Conservation (phyloP, 1,140 invertebrate species). For the Ladona fulva region DNA sequence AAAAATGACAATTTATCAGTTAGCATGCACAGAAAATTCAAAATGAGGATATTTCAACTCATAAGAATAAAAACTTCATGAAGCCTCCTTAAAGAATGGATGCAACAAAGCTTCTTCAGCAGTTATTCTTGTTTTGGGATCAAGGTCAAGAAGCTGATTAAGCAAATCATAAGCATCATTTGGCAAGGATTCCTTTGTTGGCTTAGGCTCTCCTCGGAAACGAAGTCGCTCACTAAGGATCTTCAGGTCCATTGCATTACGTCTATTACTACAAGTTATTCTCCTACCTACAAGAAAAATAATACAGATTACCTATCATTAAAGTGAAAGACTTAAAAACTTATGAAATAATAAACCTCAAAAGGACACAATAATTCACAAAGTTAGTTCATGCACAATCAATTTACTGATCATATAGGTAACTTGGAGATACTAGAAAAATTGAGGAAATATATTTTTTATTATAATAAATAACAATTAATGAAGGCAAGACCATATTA, state of each 20-base stretch:
- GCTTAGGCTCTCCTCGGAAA: slow-evolving; percentile 24
- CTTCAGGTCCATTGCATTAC: slow-evolving; percentile 41
- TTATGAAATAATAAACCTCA: too few species aligned
- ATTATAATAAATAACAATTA: too few species aligned
- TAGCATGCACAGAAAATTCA: too few species aligned
- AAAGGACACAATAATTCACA: too few species aligned
- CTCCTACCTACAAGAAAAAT: slow-evolving; percentile 35
- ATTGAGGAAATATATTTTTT: too few species aligned
- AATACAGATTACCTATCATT: neutral
- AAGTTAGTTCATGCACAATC: too few species aligned
- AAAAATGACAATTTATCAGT: too few species aligned
- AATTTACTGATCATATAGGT: too few species aligned
- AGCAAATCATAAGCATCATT: slow-evolving; percentile 64
- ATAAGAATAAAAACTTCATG: neutral
- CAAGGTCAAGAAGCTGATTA: slow-evolving; percentile 60
- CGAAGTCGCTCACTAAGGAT: slow-evolving; percentile 41
- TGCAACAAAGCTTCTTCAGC: slow-evolving; percentile 64
- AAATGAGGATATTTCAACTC: too few species aligned
- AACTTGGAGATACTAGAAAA: too few species aligned
- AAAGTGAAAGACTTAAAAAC: too few species aligned
- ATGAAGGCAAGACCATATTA: too few species aligned
- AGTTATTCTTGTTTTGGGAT: slow-evolving; percentile 60
- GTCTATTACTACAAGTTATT: slow-evolving; percentile 44
- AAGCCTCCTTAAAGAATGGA: slow-evolving; percentile 49
- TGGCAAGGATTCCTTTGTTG: slow-evolving; percentile 41